Base-by-base conservation (phyloP, 2,888 invertebrate genomes). In the Spodoptera littoralis region DNA sequence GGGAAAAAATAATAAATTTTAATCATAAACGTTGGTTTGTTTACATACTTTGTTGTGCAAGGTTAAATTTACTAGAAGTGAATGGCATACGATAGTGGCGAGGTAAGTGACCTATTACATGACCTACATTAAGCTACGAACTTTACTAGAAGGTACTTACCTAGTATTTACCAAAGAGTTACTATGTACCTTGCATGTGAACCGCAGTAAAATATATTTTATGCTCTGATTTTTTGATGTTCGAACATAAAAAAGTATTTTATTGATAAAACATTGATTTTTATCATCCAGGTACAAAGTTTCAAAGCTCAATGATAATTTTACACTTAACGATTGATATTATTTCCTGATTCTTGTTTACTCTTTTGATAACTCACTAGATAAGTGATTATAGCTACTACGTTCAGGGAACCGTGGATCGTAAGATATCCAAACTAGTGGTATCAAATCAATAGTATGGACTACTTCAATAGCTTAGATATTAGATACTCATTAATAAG, bases 91-190 rank as follows among this genome's bases (percentile, higher is more conserved):
- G 76, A 70, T 76, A 73, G 64, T 68, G 62, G 59, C 71, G 70
- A 80, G 86, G 87, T 85, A 85, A 83, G 82, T 85, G 87, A 86
- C 86, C 87, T 83, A 76, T 69, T 75, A 77, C 73, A 30, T 71
- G 71, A 78, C 75, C 76, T 74, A 77, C 68, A 59, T 66, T 44
- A 52, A 65, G 66, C 56, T 70, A 59, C 52, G 52, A 68, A 60
- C 54, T 61, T 50, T 52, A 52, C 51, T 60, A 64, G 44, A 13
- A 36, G 36, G 36, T 36, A 36, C 36, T 36, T 36, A 8, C 6
- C 8, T 9, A 36, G 6, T 36, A 36, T 36, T 36, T 54, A 59
- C 13, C 13, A 22, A 53, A 46, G 45, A 47, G 60, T 46, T 56
- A 56, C 56, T 49, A 12, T 22, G 51, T 42, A 36, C 50, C 41